These are phyloP conservation scores for Numenius arquata DNA, from an alignment of 2,113 vertebrate genomes.

Conservation along the genomic window DNA sequence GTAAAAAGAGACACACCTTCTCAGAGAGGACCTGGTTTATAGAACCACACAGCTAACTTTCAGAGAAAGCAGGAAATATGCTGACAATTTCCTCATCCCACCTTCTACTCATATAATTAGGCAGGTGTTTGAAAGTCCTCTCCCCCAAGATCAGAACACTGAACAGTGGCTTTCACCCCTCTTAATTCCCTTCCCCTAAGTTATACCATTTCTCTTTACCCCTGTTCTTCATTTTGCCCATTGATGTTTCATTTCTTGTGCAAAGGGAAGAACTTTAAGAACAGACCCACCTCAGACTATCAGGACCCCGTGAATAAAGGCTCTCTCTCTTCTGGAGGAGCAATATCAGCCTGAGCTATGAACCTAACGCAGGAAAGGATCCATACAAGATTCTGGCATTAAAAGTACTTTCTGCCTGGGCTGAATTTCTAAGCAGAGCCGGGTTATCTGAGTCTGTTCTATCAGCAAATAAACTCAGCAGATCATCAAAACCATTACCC, in stretches of 20 bases:
- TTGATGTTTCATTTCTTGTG: not conserved
- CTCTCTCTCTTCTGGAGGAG: not conserved
- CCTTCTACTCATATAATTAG: not conserved
- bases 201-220: not conserved
- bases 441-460: not conserved
- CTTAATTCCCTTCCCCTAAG: not conserved
- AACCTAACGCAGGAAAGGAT: not conserved
- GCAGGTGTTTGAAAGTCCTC: not conserved
- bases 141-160: not conserved
- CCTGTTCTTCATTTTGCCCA: not conserved
- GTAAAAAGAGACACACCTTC: not conserved
- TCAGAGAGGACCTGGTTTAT: not conserved
- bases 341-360: not conserved
- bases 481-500: not conserved
- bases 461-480: not conserved
- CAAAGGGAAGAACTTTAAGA: not conserved
- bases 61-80: not conserved
- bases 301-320: not conserved
- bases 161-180: not conserved
- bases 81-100: not conserved
- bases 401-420: not conserved
- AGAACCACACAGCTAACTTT: not conserved
- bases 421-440: not conserved
- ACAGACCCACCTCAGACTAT: not conserved
- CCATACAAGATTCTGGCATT: no score